Conservation (phyloP, 2,113 vertebrate genomes). For the Rutilus rutilus region DNA sequence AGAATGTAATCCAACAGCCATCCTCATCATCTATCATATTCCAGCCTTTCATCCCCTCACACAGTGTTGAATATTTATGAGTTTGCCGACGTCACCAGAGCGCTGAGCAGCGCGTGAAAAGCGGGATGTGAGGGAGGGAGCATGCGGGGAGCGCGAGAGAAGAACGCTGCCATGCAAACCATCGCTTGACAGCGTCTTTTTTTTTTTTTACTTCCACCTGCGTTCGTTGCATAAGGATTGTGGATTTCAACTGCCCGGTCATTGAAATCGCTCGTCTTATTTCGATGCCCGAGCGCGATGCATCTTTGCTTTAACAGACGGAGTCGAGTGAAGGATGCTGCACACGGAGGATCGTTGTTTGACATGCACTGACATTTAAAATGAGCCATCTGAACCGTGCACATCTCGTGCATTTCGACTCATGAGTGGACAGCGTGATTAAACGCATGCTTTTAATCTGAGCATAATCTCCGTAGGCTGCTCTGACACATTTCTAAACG, state of each 20-base stretch:
- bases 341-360: conserved; percentile 25
- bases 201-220: conserved; percentile 1
- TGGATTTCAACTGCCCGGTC: not conserved
- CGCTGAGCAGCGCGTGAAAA: conserved; percentile 58
- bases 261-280: not conserved
- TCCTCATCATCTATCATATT: conserved; percentile 54
- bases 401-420: not conserved
- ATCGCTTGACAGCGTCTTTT: conserved; percentile 31
- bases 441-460: conserved; percentile 9
- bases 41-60: conserved; percentile 47
- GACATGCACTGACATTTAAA: conserved; percentile 40
- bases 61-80: conserved; percentile 75
- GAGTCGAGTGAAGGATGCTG: conserved; percentile 24
- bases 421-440: conserved; percentile 15
- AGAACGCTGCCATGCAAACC: conserved; percentile 38
- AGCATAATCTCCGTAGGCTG: conserved; percentile 10
- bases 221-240: not conserved
- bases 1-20: conserved; percentile 13
- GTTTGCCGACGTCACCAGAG: conserved; percentile 71
- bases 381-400: conserved; percentile 19
- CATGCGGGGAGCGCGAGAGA: conserved; percentile 35
- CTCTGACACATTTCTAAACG: conserved; percentile 31
- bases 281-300: conserved; percentile 11
- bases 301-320: not conserved
- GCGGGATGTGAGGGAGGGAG: conserved; percentile 48